These are phyloP conservation scores for Hoplias malabaricus DNA, from an alignment of 2,113 vertebrate species.

Conservation along the genomic window DNA sequence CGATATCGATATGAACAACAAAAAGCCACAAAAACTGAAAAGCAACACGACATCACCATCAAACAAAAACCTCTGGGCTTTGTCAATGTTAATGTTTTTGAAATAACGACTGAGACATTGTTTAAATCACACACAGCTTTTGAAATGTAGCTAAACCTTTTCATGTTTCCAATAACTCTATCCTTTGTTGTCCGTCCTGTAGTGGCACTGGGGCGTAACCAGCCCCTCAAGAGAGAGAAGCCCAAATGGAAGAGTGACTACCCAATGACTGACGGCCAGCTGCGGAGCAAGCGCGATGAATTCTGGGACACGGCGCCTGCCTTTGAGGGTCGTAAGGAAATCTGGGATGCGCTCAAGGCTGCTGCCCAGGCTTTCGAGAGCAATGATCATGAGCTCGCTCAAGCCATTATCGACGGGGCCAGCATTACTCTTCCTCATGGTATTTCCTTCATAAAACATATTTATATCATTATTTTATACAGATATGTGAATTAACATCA, in stretches of 20 bases:
- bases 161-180: background rate
- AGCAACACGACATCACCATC: too few relatives aligned
- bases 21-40: too few relatives aligned
- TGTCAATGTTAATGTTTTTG: too few relatives aligned
- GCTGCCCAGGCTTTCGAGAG: constrained; percentile 94
- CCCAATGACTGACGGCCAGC: constrained; percentile 96
- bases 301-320: constrained; percentile 98
- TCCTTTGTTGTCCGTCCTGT: constrained; percentile 38
- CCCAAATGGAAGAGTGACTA: constrained; percentile 99
- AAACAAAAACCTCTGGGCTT: too few relatives aligned
- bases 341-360: constrained; percentile 95
- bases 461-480: too few relatives aligned
- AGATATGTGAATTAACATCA: too few relatives aligned
- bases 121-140: background rate
- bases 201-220: constrained; percentile 97
- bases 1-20: too few relatives aligned
- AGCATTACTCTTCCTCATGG: constrained; percentile 95
- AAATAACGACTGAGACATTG: background rate
- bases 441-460: constrained; percentile 68
- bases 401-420: constrained; percentile 96
- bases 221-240: constrained; percentile 94
- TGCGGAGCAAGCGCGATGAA: constrained; percentile 96
- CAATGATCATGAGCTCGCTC: constrained; percentile 94
- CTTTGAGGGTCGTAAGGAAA: constrained; percentile 96
- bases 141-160: background rate